Conservation (phyloP, 2,113 vertebrate species). For the Heliornis fulica region DNA sequence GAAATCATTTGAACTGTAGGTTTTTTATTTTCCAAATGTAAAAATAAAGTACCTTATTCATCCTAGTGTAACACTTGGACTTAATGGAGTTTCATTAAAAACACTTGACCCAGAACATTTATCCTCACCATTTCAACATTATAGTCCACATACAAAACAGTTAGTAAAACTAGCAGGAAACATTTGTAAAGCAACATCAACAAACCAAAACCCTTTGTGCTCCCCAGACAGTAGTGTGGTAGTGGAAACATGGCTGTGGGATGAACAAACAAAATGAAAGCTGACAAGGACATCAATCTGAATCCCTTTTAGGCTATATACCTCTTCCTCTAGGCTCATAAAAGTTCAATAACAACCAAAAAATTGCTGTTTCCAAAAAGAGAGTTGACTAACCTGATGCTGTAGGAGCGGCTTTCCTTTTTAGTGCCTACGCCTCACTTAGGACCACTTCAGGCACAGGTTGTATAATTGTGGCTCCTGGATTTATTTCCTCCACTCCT, state of each 20-base stretch:
- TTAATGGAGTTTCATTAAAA: background rate
- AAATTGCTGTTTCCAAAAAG: background rate
- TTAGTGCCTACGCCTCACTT: background rate
- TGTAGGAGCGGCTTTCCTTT: background rate
- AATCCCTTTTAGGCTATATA: background rate
- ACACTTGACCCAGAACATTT: background rate
- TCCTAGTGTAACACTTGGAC: background rate
- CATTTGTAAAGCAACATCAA: slow-evolving; percentile 5
- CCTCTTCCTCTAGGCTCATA: background rate
- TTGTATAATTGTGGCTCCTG: background rate
- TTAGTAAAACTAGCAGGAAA: background rate
- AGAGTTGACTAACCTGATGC: background rate
- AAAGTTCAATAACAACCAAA: background rate
- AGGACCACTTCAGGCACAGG: background rate
- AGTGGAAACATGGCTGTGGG: background rate
- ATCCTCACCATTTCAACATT: background rate
- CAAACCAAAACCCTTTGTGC: background rate
- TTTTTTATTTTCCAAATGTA: background rate
- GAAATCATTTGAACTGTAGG: background rate
- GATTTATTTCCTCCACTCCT: background rate
- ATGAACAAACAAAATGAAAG: background rate
- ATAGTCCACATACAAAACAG: background rate
- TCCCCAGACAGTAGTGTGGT: background rate
- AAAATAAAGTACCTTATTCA: background rate
- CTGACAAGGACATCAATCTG: background rate